phyloP scores from a whole-genome alignment of 2,113 vertebrate species.

The Python bivittatus region DNA sequence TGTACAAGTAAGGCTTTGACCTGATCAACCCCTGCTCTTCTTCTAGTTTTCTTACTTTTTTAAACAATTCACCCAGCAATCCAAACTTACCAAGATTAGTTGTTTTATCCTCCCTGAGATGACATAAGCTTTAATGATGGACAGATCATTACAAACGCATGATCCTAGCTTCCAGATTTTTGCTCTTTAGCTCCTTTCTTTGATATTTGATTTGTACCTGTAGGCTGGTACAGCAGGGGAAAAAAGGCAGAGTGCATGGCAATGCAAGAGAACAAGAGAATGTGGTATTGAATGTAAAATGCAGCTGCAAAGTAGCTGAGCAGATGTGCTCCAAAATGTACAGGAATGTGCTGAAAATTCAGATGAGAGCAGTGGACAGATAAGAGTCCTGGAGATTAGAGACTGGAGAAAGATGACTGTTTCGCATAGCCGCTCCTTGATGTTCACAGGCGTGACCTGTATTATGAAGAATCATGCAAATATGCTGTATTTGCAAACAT shows the following conservation, averaged over 20 bases:
- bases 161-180: background rate
- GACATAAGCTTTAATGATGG: background rate
- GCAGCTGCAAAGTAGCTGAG: background rate
- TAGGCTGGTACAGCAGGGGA: background rate
- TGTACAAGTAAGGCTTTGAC: background rate
- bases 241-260: background rate
- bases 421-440: background rate
- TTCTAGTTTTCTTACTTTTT: background rate
- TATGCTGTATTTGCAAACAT: background rate
- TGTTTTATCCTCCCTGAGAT: slow-evolving; percentile 23
- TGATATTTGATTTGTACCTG: background rate
- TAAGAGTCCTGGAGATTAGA: background rate
- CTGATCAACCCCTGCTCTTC: background rate
- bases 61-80: slow-evolving; percentile 30
- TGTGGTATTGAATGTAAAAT: background rate
- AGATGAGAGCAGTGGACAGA: background rate
- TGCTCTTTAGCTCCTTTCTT: background rate
- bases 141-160: background rate
- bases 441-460: background rate
- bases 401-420: background rate
- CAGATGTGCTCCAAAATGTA: background rate
- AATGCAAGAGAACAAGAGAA: background rate
- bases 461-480: background rate
- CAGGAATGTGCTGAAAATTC: background rate
- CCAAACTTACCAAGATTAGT: slow-evolving; percentile 57